Conservation (phyloP, 1,140 invertebrate species). For the Conus betulinus region DNA sequence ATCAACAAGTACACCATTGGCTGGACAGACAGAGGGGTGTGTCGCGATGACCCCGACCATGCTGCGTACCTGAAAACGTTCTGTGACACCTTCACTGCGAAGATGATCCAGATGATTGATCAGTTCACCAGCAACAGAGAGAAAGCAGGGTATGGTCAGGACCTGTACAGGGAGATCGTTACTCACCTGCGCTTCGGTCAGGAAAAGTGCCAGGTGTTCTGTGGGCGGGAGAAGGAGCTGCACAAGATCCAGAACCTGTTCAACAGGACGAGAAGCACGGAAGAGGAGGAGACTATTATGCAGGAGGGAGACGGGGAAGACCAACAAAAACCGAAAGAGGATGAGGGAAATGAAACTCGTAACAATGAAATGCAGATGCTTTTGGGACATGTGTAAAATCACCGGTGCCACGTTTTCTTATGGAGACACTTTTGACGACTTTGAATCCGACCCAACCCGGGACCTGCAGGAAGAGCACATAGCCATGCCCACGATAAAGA, state of each 20-base stretch:
- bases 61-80: constrained; percentile 53
- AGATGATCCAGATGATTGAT: constrained; percentile 56
- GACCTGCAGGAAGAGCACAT: constrained; percentile 45
- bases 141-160: constrained; percentile 30
- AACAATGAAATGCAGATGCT: no score
- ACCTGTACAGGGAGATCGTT: constrained; percentile 86
- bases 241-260: constrained; percentile 41
- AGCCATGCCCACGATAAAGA: constrained; percentile 26
- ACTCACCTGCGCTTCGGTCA: constrained; percentile 93
- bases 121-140: not conserved
- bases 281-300: not conserved
- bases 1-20: constrained; percentile 40
- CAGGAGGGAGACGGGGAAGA: not conserved
- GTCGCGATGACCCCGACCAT: constrained; percentile 47
- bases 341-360: not conserved
- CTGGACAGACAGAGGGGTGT: constrained; percentile 49
- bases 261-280: not conserved
- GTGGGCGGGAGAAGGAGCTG: constrained; percentile 55
- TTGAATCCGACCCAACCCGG: constrained; percentile 45
- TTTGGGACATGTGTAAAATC: constrained; percentile 11
- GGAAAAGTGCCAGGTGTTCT: constrained; percentile 50
- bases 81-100: constrained; percentile 51
- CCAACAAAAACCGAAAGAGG: not conserved
- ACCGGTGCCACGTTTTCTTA: constrained; percentile 39
- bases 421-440: constrained; percentile 45